A percentile compares a stretch with the other conserved stretches of the same genome.
Evolutionary conservation across 2,888 invertebrate species (phyloP).

Genomic region (Dicyrtoma fusca): DNA sequence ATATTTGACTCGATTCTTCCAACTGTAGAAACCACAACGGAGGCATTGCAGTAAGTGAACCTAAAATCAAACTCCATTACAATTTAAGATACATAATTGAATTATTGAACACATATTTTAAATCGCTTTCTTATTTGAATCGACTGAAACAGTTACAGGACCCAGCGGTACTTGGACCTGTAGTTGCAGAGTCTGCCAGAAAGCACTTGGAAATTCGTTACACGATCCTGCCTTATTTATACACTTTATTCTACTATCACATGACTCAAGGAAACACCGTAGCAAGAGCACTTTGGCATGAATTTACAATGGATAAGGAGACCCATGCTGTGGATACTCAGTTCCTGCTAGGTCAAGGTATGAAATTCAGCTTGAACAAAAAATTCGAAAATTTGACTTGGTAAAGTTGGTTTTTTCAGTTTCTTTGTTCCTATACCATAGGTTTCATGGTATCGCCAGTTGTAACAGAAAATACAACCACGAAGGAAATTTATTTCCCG

Average conservation of each 20-base stretch:
- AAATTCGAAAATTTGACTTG: slow-evolving; percentile 24
- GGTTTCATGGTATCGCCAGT: slow-evolving; percentile 74
- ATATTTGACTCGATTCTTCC: too few species aligned
- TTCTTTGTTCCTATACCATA: neutral
- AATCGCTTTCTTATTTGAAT: too few species aligned
- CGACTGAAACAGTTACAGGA: slow-evolving; percentile 61
- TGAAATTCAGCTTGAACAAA: neutral
- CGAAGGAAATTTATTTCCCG: slow-evolving; percentile 68
- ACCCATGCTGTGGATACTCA: slow-evolving; percentile 57
- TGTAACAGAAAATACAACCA: slow-evolving; percentile 62
- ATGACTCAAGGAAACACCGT: slow-evolving; percentile 65
- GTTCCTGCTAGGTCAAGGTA: slow-evolving; percentile 60
- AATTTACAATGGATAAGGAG: slow-evolving; percentile 56
- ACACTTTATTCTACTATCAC: slow-evolving; percentile 71
- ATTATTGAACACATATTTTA: neutral
- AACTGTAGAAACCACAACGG: slow-evolving; percentile 59
- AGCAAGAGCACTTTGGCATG: slow-evolving; percentile 45
- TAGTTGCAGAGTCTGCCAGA: slow-evolving; percentile 49
- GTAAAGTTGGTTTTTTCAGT: slow-evolving; percentile 22
- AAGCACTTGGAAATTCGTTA: slow-evolving; percentile 59
- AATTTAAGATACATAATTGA: neutral
- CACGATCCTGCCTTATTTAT: slow-evolving; percentile 61
- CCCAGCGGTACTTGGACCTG: slow-evolving; percentile 59
- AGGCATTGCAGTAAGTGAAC: neutral
- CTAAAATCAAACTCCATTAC: neutral